A percentile compares a stretch with the other conserved stretches of the same genome.
These are phyloP conservation scores for Rugalucina vietnamica DNA, from an alignment of 2,888 invertebrate genomes.

Conservation along the genomic window DNA sequence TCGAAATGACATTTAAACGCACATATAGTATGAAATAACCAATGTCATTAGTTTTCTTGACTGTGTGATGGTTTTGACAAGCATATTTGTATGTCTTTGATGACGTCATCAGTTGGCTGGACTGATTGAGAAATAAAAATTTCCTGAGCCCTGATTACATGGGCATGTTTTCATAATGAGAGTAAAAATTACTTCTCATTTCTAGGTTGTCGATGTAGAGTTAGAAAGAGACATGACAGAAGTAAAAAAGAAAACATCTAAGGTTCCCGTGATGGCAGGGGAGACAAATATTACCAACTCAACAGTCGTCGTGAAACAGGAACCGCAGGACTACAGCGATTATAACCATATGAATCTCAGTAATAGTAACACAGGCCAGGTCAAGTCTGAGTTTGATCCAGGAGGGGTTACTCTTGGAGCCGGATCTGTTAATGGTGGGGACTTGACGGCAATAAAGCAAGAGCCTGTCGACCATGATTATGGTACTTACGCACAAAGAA, in stretches of 20 bases:
- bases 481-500: not conserved
- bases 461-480: conserved; percentile 61
- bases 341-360: not conserved
- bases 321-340: not conserved
- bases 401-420: not conserved
- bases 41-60: too few species aligned
- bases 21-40: too few species aligned
- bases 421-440: not conserved
- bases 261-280: not conserved
- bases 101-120: too few species aligned
- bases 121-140: too few species aligned
- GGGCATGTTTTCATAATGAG: too few species aligned
- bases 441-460: conserved; percentile 42
- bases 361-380: not conserved
- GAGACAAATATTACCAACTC: not conserved
- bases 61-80: too few species aligned
- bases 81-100: too few species aligned
- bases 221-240: conserved; percentile 66
- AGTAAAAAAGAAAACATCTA: conserved; percentile 17
- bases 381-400: conserved; percentile 41
- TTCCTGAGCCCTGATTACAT: too few species aligned
- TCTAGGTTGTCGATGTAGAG: conserved; percentile 77
- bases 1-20: too few species aligned
- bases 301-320: not conserved
- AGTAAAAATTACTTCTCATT: too few species aligned